A percentile compares a stretch with the other conserved stretches of the same genome.
These are phyloP conservation scores for Hoplodrina blanda DNA, from an alignment of 2,888 invertebrate genomes.

Conservation along the genomic window DNA sequence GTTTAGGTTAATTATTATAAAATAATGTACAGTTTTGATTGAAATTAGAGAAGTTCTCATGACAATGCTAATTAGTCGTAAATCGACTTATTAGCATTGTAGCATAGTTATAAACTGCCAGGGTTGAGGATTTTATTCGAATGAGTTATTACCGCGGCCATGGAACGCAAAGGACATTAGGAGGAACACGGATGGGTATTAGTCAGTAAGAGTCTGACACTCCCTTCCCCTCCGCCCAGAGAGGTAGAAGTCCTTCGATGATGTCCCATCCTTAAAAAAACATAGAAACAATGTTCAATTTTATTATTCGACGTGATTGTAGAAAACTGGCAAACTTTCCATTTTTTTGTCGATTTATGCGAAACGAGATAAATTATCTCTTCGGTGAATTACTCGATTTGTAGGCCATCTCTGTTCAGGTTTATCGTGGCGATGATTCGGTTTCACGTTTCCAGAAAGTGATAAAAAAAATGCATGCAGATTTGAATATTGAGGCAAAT, in stretches of 20 bases:
- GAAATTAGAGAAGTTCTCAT: neutral
- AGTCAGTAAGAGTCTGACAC: too few relatives aligned
- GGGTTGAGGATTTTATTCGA: too few relatives aligned
- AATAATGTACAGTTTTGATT: too few relatives aligned
- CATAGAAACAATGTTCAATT: neutral
- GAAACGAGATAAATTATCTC: slow-evolving; percentile 38
- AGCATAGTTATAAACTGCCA: too few relatives aligned
- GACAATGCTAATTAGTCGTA: neutral
- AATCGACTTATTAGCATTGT: too few relatives aligned
- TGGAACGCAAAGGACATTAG: too few relatives aligned
- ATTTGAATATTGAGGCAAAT: slow-evolving; percentile 1
- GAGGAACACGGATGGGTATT: too few relatives aligned
- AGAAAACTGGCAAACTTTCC: neutral
- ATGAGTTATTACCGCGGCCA: too few relatives aligned
- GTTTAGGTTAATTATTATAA: too few relatives aligned
- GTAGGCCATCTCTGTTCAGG: slow-evolving; percentile 17
- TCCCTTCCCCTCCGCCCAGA: too few relatives aligned
- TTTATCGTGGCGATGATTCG: slow-evolving; percentile 23
- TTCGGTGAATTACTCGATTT: slow-evolving; percentile 30
- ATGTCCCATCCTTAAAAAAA: too few relatives aligned
- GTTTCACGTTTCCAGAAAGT: slow-evolving; percentile 21
- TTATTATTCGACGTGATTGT: neutral
- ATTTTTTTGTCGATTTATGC: neutral
- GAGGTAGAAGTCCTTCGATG: too few relatives aligned
- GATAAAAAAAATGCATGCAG: neutral